Percentiles rank a stretch among this genome's conserved stretches.
Evolutionary conservation across 2,797 vertebrate genomes (phyloP).

Genomic region (Anguilla megastoma): DNA sequence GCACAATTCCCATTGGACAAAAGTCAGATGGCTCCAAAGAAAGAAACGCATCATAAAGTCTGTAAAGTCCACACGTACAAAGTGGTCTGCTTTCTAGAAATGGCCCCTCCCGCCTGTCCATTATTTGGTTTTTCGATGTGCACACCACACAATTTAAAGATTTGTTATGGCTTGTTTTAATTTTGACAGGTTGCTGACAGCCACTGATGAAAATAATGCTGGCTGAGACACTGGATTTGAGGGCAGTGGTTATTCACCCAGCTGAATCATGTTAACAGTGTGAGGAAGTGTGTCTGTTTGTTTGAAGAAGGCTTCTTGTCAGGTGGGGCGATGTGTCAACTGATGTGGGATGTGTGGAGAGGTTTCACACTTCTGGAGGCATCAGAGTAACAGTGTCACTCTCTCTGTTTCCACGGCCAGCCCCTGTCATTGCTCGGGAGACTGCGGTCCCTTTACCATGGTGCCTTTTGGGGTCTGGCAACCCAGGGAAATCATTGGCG

Average conservation of each 20-base stretch:
- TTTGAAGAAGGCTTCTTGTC: neutral
- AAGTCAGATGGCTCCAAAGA: neutral
- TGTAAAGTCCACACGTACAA: slow-evolving; percentile 22
- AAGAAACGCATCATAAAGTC: slow-evolving; percentile 25
- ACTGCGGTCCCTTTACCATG: neutral
- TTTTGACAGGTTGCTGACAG: neutral
- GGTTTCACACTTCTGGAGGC: neutral
- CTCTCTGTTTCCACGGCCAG: neutral
- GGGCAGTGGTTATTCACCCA: neutral
- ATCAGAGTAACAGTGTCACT: neutral
- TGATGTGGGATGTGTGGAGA: neutral
- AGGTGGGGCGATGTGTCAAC: neutral
- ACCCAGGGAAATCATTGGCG: neutral
- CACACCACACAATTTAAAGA: neutral
- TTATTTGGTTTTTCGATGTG: slow-evolving; percentile 8
- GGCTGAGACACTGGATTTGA: neutral
- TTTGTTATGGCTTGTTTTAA: neutral
- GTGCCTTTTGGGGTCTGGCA: neutral
- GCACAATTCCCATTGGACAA: neutral
- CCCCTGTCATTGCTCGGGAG: neutral
- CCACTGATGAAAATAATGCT: neutral
- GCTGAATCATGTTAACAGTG: neutral
- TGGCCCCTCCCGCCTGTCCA: neutral
- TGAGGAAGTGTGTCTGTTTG: neutral
- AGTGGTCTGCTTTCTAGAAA: neutral